phyloP scores from a whole-genome alignment of 2,888 invertebrate species.

The Heliconius sara region DNA sequence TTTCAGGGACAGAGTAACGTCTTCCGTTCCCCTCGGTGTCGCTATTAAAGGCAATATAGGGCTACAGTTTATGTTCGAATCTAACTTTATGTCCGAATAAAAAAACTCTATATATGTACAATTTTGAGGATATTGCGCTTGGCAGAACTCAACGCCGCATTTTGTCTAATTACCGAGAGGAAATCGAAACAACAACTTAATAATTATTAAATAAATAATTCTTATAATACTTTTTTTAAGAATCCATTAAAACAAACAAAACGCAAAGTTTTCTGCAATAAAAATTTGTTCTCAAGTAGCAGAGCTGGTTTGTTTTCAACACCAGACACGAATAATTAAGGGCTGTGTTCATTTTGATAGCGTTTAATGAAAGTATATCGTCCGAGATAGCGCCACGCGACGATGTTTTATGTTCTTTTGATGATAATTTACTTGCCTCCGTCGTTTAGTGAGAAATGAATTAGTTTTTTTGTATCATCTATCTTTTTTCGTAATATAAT shows the following conservation, averaged over 20 bases:
- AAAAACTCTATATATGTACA: no score
- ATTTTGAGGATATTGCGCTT: no score
- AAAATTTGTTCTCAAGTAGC: slow-evolving; percentile 54
- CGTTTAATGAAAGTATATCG: slow-evolving; percentile 57
- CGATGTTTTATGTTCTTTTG: slow-evolving; percentile 59
- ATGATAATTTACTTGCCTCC: slow-evolving; percentile 54
- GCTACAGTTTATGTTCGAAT: no score
- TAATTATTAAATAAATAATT: no score
- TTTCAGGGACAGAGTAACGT: no score
- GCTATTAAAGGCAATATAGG: no score
- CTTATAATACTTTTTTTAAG: no score
- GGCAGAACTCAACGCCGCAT: no score
- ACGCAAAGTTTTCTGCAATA: background rate
- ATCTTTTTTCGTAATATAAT: background rate
- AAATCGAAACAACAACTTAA: no score
- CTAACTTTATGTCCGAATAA: no score
- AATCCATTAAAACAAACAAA: background rate
- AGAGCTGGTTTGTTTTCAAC: slow-evolving; percentile 62
- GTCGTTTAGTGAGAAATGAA: slow-evolving; percentile 14
- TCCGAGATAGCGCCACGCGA: slow-evolving; percentile 46
- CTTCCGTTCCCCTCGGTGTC: no score
- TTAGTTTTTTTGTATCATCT: background rate
- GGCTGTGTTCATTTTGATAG: slow-evolving; percentile 61
- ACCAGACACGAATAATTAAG: slow-evolving; percentile 69
- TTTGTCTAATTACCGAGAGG: no score